Conservation (phyloP, 35 echinoderm and acorn worm species). For the Lytechinus variegatus region DNA sequence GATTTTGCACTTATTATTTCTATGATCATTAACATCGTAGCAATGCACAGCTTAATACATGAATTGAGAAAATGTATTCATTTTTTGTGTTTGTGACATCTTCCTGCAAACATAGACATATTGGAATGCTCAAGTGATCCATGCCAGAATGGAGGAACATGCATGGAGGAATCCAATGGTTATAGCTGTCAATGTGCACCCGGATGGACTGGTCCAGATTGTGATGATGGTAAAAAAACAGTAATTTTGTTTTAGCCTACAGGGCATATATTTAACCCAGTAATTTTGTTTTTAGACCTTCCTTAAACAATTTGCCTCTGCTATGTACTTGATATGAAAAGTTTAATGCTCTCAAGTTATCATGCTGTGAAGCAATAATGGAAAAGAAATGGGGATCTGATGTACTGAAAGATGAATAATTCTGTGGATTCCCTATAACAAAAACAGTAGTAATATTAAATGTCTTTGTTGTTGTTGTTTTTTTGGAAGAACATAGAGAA, state of each 20-base stretch:
- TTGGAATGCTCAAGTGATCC: constrained; percentile 60
- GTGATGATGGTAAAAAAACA: constrained; percentile 33
- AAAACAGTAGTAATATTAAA: too few species aligned
- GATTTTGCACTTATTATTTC: too few species aligned
- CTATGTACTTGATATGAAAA: too few species aligned
- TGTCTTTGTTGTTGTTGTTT: too few species aligned
- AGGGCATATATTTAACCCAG: not conserved
- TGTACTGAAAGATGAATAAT: too few species aligned
- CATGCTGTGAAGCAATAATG: too few species aligned
- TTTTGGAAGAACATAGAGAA: too few species aligned
- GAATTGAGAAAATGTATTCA: not conserved
- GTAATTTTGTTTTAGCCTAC: not conserved
- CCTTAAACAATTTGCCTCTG: too few species aligned
- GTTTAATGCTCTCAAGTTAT: too few species aligned
- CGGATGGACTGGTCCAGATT: constrained; percentile 43
- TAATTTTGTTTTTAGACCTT: not conserved
- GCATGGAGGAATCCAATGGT: constrained; percentile 23
- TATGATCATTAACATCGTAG: too few species aligned
- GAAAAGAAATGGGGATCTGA: too few species aligned
- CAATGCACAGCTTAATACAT: not conserved
- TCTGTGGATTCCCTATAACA: too few species aligned
- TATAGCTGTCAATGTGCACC: constrained; percentile 57
- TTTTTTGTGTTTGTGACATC: not conserved
- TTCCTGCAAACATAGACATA: constrained; percentile 31
- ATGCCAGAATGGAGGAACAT: constrained; percentile 60